phyloP scores from a whole-genome alignment of 2,113 vertebrate genomes.

The Bos indicus region DNA sequence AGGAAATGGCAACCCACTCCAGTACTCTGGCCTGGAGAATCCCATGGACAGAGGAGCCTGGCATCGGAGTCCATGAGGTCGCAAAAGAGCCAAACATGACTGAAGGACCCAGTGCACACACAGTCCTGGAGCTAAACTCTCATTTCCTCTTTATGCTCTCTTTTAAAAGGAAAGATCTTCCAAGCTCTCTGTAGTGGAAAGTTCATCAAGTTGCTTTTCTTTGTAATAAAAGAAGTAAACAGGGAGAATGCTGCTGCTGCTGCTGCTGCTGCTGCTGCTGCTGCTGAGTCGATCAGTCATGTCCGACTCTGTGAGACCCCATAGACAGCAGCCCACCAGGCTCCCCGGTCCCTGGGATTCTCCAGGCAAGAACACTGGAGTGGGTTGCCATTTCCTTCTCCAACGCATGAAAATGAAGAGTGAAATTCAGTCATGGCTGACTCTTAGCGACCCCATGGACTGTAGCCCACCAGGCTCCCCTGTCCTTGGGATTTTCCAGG shows the following conservation, averaged over 20 bases:
- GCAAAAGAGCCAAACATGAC: rapidly evolving
- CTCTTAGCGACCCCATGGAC: too few relatives aligned
- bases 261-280: too few relatives aligned
- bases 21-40: not conserved
- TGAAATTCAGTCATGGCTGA: too few relatives aligned
- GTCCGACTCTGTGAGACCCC: rapidly evolving
- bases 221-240: not conserved
- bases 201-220: not conserved
- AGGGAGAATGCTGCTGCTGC: not conserved
- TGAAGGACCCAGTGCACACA: not conserved
- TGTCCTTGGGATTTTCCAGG: too few relatives aligned
- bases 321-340: too few relatives aligned
- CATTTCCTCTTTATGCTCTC: not conserved
- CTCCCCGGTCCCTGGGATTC: too few relatives aligned
- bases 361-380: too few relatives aligned
- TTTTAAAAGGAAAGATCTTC: not conserved
- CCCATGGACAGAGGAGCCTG: not conserved
- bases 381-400: too few relatives aligned
- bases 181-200: not conserved
- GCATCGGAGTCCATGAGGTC: not conserved
- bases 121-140: not conserved
- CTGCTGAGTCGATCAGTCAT: rapidly evolving
- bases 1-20: not conserved
- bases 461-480: too few relatives aligned
- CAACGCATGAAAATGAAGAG: too few relatives aligned